Base-by-base conservation (phyloP, 2,797 vertebrate genomes). In the Zalophus californianus region DNA sequence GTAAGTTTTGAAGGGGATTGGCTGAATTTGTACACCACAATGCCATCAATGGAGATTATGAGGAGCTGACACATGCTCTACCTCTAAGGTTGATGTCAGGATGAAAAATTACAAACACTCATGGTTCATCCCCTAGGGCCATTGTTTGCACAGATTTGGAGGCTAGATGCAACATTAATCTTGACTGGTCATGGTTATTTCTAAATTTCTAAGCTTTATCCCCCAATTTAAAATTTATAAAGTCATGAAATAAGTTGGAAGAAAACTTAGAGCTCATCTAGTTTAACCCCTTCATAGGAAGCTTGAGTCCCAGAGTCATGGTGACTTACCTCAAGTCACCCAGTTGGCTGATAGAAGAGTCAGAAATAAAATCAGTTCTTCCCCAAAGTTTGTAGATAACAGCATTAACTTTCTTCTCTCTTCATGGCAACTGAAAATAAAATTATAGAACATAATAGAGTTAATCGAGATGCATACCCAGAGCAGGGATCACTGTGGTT, bases 21-120 rank as follows among this genome's bases (percentile, higher is more conserved):
- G 79, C 25, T 94, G 79, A 48, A 68, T 92, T 84, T 95, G 50
- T 95, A 66, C 15, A 73, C 52, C 80, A 38, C 32, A 18, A 35
- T 64, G 75, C 8, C 56, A 56, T 77, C 72, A 38, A 3, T 68
- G 82, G 66, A 82, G 62, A 92, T 58, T 73, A 79, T 8, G 7
- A 91, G 48, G 52, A 97, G 62, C 52, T 84, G 50, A 85, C 25
- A 7, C 60, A 20, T 3, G 66, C 15, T 97, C 20, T 94, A 89
- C 86, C 64, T 93, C 70, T 68, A 95, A 96, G 75, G 70, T 52
- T 87, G 79, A 78, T 86, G 87, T 97, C 93, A 96, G 64, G 52
- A 94, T 96, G 79, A 97, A 97, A 97, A 97, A 94, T 96, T 79
- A 93, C 56, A 94, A 38, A 18, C 35, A 88, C 16, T 88, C 41